Evolutionary conservation across 2,797 vertebrate genomes (phyloP), one percentile per base, ranked within the genome.

Genomic region (Chrosomus eos): DNA sequence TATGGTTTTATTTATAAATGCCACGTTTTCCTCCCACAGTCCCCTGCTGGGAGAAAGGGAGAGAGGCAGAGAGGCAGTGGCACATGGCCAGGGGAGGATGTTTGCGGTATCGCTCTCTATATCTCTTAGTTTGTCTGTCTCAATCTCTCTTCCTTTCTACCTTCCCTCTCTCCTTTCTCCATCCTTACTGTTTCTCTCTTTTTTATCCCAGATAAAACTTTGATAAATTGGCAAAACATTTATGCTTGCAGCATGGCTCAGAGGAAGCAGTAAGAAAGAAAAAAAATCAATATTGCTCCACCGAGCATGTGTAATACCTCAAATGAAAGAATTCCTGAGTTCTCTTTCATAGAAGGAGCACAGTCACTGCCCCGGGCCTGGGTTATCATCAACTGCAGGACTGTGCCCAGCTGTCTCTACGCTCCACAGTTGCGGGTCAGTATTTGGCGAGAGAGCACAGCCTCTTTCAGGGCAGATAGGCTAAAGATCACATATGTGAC

Each of bases 1-100:
- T 89, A 90, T 91, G 90, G 86, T 90, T 89, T 90, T 91, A 90
- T 90, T 91, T 91, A 86, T 88, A 90, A 87, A 88, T 86, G 86
- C 85, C 81, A 79, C 82, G 75, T 87, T 89, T 77, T 86, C 88
- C 88, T 89, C 90, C 90, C 87, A 89, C 90, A 77, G 88, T 90
- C 72, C 81, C 87, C 88, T 88, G 88, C 86, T 87, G 90, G 83
- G 85, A 89, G 84, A 86, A 74, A 87, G 90, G 87, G 83, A 89
- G 83, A 85, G 80, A 87, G 80, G 86, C 73, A 80, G 86, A 87
- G 53, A 87, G 33, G 79, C 81, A 88, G 87, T 87, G 87, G 87
- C 85, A 72, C 43, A 86, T 89, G 89, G 89, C 89, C 87, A 86
- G 58, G 68, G 73, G 18, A 18, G 87, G 88, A 88, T 88, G 68